These are phyloP conservation scores for Condylura cristata DNA, from an alignment of 2,113 vertebrate species.

Conservation along the genomic window DNA sequence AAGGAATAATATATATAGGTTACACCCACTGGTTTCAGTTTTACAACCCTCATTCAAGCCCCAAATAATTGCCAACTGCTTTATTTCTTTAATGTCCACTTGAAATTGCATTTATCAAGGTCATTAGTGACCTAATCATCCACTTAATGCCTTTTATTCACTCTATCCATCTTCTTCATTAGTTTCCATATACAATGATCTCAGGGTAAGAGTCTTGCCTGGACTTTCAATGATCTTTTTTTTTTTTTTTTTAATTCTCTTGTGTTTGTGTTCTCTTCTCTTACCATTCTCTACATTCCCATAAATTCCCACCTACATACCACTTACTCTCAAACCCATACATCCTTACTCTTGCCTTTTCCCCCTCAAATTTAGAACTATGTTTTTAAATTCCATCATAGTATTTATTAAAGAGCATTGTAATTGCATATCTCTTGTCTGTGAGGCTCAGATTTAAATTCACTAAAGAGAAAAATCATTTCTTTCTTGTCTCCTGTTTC, in stretches of 20 bases:
- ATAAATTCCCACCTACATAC: background rate
- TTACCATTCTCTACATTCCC: background rate
- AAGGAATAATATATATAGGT: slow-evolving; percentile 21
- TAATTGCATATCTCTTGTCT: background rate
- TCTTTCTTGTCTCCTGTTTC: background rate
- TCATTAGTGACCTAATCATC: background rate
- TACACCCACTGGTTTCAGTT: background rate
- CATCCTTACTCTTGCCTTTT: background rate
- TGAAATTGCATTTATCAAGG: background rate
- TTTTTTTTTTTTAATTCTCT: background rate
- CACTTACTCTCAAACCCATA: background rate
- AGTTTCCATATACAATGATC: background rate
- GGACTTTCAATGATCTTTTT: background rate
- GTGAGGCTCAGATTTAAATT: background rate
- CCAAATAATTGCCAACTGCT: background rate
- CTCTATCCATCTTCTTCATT: background rate
- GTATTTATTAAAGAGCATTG: background rate
- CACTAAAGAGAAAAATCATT: background rate
- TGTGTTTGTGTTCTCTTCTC: background rate
- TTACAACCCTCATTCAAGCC: background rate
- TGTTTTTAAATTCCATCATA: background rate
- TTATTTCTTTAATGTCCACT: background rate
- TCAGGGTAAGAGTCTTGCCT: background rate
- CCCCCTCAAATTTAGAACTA: background rate
- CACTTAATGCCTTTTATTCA: background rate